These are phyloP conservation scores for Halocaridina rubra DNA, from an alignment of 2,888 invertebrate genomes.

Conservation along the genomic window DNA sequence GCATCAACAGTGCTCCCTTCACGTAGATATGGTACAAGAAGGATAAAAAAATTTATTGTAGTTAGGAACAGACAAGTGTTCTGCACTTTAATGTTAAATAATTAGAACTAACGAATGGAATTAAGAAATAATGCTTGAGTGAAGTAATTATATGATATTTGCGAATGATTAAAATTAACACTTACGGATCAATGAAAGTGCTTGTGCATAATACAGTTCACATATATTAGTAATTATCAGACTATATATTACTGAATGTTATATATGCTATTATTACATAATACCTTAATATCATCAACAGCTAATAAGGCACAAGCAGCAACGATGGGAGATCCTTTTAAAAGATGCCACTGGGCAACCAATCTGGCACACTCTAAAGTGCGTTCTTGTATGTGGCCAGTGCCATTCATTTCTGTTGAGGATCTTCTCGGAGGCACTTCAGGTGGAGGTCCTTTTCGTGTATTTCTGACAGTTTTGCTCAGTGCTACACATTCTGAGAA, in stretches of 20 bases:
- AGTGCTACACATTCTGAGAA: conserved; percentile 52
- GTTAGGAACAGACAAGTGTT: not conserved
- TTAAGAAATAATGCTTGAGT: no score
- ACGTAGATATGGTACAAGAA: no score
- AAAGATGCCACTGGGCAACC: conserved; percentile 64
- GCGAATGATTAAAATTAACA: no score
- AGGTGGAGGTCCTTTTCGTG: conserved; percentile 29
- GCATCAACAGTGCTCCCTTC: conserved; percentile 67
- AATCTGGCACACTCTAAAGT: conserved; percentile 47
- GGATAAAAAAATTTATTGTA: not conserved
- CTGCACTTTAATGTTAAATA: no score
- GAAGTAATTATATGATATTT: no score
- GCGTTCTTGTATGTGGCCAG: conserved; percentile 3
- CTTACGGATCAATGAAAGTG: no score
- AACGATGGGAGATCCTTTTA: conserved; percentile 68
- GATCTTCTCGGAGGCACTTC: conserved; percentile 32
- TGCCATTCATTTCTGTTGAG: conserved; percentile 22
- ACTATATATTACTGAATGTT: no score
- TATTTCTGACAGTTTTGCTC: conserved; percentile 20
- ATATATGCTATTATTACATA: no score
- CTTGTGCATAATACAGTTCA: no score
- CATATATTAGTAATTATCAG: no score
- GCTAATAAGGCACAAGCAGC: conserved; percentile 70
- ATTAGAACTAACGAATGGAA: no score
- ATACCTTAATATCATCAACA: conserved; percentile 66